phyloP scores from a whole-genome alignment of 1,140 invertebrate genomes.

The Drosophila erecta region DNA sequence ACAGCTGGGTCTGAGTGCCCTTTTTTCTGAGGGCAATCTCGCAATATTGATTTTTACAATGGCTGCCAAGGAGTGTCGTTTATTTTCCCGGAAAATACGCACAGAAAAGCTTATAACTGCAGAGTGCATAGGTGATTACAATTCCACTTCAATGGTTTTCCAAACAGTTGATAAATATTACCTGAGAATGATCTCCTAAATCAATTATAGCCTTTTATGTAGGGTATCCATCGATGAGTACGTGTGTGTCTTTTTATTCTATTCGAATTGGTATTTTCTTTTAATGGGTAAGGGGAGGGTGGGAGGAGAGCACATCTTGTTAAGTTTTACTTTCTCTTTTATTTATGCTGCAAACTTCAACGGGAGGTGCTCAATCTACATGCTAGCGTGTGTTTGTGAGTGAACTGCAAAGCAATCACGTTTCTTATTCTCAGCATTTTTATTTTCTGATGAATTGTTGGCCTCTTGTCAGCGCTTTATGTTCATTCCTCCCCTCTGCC shows the following conservation, averaged over 20 bases:
- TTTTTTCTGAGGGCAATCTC: conserved; percentile 38
- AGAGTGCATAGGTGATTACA: neutral
- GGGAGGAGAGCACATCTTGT: conserved; percentile 39
- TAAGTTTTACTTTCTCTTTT: conserved; percentile 78
- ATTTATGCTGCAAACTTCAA: conserved; percentile 66
- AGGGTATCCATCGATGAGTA: conserved; percentile 26
- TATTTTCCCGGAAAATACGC: conserved; percentile 16
- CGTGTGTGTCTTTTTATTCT: conserved; percentile 44
- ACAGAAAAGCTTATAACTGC: conserved; percentile 14
- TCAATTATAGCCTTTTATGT: conserved; percentile 7
- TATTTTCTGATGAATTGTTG: conserved; percentile 56
- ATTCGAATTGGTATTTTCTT: conserved; percentile 47
- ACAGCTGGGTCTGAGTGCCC: conserved; percentile 8
- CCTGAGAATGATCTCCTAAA: neutral
- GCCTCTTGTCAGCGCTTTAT: conserved; percentile 62
- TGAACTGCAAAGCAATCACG: conserved; percentile 44
- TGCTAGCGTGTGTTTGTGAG: conserved; percentile 13
- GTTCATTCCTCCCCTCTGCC: conserved; percentile 8
- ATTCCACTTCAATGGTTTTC: neutral
- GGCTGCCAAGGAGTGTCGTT: conserved; percentile 41
- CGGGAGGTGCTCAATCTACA: conserved; percentile 16
- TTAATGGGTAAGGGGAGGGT: neutral
- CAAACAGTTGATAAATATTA: neutral
- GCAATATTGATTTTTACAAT: conserved; percentile 78
- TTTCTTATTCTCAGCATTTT: conserved; percentile 52